These are phyloP conservation scores for Galbula dea DNA, from an alignment of 2,113 vertebrate species.

Conservation along the genomic window DNA sequence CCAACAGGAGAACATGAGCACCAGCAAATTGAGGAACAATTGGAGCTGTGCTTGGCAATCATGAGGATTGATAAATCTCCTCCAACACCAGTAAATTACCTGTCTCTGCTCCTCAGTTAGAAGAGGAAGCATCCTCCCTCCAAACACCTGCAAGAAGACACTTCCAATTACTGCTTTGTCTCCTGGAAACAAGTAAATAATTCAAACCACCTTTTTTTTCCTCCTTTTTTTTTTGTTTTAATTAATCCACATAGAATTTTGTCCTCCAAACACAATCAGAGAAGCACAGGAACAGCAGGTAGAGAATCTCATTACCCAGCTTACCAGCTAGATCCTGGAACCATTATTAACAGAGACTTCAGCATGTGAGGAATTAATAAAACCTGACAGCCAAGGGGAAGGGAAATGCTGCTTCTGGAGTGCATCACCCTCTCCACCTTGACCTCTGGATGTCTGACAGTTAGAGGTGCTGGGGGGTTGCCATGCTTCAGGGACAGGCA, in stretches of 20 bases:
- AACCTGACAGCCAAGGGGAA: not conserved
- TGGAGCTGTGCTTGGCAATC: not conserved
- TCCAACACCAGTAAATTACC: conserved; percentile 13
- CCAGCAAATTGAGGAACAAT: not conserved
- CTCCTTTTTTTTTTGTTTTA: conserved; percentile 57
- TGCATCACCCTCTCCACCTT: not conserved
- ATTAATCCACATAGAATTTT: conserved; percentile 65
- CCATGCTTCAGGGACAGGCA: not conserved
- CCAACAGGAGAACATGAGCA: not conserved
- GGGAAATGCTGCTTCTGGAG: not conserved
- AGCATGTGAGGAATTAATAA: not conserved
- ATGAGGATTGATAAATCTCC: not conserved
- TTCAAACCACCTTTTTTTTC: conserved; percentile 6
- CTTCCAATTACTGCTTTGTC: conserved; percentile 22
- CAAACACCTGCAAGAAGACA: not conserved
- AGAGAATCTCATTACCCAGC: conserved; percentile 15
- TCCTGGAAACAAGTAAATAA: conserved; percentile 65
- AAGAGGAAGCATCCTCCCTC: not conserved
- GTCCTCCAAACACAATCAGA: not conserved
- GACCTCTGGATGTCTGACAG: not conserved
- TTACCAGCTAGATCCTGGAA: not conserved
- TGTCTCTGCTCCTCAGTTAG: not conserved
- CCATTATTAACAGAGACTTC: conserved; percentile 41
- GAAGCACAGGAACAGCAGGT: conserved; percentile 35
- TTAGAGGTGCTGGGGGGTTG: not conserved